These are phyloP conservation scores for Metaphire vulgaris DNA, from an alignment of 1,140 invertebrate genomes.

Conservation along the genomic window DNA sequence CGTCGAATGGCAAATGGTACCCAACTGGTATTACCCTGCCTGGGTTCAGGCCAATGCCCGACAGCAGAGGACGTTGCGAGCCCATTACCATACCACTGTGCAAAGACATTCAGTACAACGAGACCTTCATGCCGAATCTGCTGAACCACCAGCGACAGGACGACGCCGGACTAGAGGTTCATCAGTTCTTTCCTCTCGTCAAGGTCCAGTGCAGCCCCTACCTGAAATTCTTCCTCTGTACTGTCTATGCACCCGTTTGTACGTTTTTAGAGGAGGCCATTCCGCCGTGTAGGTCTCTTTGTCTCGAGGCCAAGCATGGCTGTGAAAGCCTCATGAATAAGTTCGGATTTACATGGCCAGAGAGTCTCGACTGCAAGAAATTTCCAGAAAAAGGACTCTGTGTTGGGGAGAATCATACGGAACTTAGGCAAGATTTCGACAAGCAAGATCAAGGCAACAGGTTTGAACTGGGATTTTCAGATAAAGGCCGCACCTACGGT, in stretches of 20 bases:
- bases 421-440: constrained; percentile 26
- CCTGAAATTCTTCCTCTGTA: constrained; percentile 90
- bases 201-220: too few species aligned
- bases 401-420: constrained; percentile 73
- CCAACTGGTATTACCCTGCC: not conserved
- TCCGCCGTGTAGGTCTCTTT: constrained; percentile 75
- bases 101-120: constrained; percentile 84
- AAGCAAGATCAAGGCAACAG: not conserved
- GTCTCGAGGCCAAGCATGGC: constrained; percentile 54
- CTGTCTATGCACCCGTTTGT: constrained; percentile 90
- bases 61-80: constrained; percentile 58
- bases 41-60: constrained; percentile 46
- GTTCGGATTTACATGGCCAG: constrained; percentile 91
- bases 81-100: constrained; percentile 86
- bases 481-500: constrained; percentile 7
- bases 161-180: constrained; percentile 87
- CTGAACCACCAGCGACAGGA: constrained; percentile 88
- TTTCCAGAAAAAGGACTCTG: constrained; percentile 79
- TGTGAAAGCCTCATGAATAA: constrained; percentile 87
- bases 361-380: constrained; percentile 79
- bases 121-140: constrained; percentile 92
- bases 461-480: not conserved
- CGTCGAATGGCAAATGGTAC: constrained; percentile 58
- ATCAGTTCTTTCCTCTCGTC: too few species aligned
- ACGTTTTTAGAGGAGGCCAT: constrained; percentile 72